Conservation (phyloP, 2,888 invertebrate genomes). For the Artemia sp. region DNA sequence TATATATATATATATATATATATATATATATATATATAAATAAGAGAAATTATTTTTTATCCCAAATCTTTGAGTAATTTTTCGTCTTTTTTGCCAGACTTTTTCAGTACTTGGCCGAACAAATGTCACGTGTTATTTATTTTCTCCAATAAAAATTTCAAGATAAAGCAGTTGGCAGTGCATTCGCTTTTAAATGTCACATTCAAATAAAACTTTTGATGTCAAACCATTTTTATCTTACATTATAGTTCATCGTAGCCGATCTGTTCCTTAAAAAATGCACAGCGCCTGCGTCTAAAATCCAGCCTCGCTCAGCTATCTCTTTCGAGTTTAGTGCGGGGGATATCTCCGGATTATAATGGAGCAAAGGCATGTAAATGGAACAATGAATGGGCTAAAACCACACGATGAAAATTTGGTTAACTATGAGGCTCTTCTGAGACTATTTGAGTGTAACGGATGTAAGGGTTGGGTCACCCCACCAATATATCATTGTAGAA, state of each 20-base stretch:
- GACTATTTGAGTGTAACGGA: slow-evolving; percentile 25
- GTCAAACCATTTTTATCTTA: too few relatives aligned
- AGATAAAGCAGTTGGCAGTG: too few relatives aligned
- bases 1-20: too few relatives aligned
- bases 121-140: too few relatives aligned
- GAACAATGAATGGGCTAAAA: not conserved
- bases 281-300: not conserved
- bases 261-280: slow-evolving; percentile 14
- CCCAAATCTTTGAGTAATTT: too few relatives aligned
- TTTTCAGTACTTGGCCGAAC: too few relatives aligned
- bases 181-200: too few relatives aligned
- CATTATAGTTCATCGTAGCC: not conserved
- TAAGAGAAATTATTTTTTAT: too few relatives aligned
- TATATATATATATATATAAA: too few relatives aligned
- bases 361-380: not conserved
- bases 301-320: not conserved
- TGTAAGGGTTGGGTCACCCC: slow-evolving; percentile 25
- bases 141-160: too few relatives aligned
- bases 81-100: too few relatives aligned
- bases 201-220: too few relatives aligned
- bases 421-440: slow-evolving; percentile 25
- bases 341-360: not conserved
- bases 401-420: slow-evolving; percentile 20
- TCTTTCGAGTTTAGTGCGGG: slow-evolving; percentile 4
- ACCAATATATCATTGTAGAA: slow-evolving; percentile 26